Evolutionary conservation across 2,888 invertebrate species (phyloP).

Genomic region (Synergus laeviventris): DNA sequence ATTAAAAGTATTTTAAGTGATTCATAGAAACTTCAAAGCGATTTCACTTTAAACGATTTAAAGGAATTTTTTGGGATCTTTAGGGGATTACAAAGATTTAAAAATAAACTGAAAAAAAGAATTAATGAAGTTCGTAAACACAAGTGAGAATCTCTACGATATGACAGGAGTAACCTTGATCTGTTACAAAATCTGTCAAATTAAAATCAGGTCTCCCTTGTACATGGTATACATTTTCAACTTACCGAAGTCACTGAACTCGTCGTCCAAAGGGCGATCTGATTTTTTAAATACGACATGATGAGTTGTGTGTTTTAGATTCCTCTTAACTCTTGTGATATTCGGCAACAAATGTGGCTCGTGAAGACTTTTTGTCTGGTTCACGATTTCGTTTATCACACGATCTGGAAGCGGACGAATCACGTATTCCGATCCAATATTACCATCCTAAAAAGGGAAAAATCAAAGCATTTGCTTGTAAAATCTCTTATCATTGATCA

Average conservation of each 20-base stretch:
- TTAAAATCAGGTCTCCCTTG: neutral
- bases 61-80: no score
- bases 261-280: conserved; percentile 78
- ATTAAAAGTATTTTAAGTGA: no score
- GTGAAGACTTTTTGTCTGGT: conserved; percentile 62
- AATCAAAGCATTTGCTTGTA: neutral
- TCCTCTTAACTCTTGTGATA: conserved; percentile 77
- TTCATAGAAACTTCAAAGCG: no score
- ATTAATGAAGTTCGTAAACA: no score
- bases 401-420: conserved; percentile 90
- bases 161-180: neutral
- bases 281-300: conserved; percentile 88
- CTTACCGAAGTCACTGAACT: conserved; percentile 90
- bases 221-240: conserved; percentile 39
- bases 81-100: no score
- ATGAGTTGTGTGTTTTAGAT: conserved; percentile 78
- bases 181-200: neutral
- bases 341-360: conserved; percentile 68
- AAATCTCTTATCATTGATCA: neutral
- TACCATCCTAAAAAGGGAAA: conserved; percentile 85
- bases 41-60: no score
- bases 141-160: neutral
- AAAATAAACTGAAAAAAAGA: no score
- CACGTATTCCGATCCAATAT: conserved; percentile 92
- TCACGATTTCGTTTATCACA: conserved; percentile 75